Evolutionary conservation across 1,140 invertebrate genomes (phyloP), one percentile per base, ranked within the genome.

Genomic region (Eubasilissa regina): DNA sequence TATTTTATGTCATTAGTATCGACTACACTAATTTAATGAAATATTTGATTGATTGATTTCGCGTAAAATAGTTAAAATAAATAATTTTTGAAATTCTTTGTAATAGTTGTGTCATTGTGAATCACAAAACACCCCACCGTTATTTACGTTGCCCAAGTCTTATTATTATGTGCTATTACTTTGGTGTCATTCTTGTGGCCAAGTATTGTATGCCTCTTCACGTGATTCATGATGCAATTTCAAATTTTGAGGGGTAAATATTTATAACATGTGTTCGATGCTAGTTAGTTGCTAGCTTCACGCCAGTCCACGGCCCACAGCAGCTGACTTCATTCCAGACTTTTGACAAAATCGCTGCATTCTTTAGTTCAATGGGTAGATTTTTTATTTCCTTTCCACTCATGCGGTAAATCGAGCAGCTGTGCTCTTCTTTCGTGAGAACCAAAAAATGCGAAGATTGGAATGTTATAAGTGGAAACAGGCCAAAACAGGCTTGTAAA

Each of bases 301-400:
- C 70, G 17, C 53, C 51, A 35, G 51, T 68, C 35, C 13, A 9
- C 43, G 17, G 3, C 10, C 73, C n/a, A 45, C 45, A 55, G 75
- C 10, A 19, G 35, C 62, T 43, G 53, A 55, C 75, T 53, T 55
- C 60, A 58, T 43, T 9, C 53, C 43, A n/a, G 58, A 77, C 45
- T 78, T 70, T 74, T 78, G 66, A 78, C 77, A 78, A 78, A 78
- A 78, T 74, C 55, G 55, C 77, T 51, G 68, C 68, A 78, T 78
- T 78, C 66, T 62, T 66, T 77, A 44, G 75, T 43, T 66, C 35
- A 21, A 60, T 58, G 47, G 45, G 58, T 64, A 25, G 13, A 77
- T 62, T 62, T 74, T 75, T 77, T 77, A 17, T 60, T 64, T 78
- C 76, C n/a, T 13, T 78, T 56, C 21, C 43, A 35, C 76, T 44